Evolutionary conservation across 2,888 invertebrate species (phyloP).

Genomic region (Xanthostigma xanthostigma): DNA sequence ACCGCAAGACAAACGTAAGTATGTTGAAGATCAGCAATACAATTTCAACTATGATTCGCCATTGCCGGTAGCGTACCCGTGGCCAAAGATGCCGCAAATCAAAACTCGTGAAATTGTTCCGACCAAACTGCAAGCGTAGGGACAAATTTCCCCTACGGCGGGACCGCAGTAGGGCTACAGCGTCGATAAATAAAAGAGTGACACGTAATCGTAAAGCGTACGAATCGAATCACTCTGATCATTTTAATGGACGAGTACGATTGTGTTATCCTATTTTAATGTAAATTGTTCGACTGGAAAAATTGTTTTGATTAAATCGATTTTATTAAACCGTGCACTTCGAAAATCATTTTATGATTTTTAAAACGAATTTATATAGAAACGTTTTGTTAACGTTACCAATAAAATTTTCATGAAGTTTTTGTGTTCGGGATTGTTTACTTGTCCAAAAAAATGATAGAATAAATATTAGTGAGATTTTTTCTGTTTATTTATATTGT

Average conservation of each 20-base stretch:
- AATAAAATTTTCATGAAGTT: no score
- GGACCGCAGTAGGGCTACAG: neutral
- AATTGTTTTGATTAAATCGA: slow-evolving; percentile 10
- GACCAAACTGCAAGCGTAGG: slow-evolving; percentile 20
- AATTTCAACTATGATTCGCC: slow-evolving; percentile 64
- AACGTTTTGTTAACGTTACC: no score
- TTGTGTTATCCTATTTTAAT: no score
- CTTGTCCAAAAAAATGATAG: no score
- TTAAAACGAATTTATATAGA: no score
- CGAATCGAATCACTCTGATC: slow-evolving; percentile 4
- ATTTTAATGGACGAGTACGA: neutral
- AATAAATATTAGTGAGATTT: no score
- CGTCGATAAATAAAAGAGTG: slow-evolving; percentile 3
- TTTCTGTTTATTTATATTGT: no score
- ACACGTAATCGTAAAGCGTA: neutral
- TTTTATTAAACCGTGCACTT: neutral
- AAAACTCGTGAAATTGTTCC: slow-evolving; percentile 23
- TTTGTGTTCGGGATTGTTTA: no score
- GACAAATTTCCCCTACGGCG: neutral
- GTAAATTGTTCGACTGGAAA: slow-evolving; percentile 6
- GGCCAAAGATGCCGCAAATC: slow-evolving; percentile 29
- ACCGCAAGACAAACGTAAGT: slow-evolving; percentile 57
- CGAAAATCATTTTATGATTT: no score
- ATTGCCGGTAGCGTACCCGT: slow-evolving; percentile 53
- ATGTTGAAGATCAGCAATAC: slow-evolving; percentile 61